phyloP scores from a whole-genome alignment of 2,888 invertebrate species.

The Therioaphis trifolii region DNA sequence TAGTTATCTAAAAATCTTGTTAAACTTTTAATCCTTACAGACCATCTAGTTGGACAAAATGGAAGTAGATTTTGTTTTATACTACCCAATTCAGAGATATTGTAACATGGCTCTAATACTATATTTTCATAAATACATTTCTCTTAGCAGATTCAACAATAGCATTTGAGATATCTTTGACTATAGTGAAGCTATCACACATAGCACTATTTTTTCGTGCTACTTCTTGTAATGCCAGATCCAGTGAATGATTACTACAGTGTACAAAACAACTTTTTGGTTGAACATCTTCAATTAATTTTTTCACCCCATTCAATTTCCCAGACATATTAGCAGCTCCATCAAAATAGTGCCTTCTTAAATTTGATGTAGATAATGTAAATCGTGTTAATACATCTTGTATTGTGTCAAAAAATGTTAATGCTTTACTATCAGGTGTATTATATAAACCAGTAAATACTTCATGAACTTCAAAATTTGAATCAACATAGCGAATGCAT shows the following conservation, averaged over 20 bases:
- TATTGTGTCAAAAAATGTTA: conserved; percentile 17
- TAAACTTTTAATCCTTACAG: conserved; percentile 19
- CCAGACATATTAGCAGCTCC: conserved; percentile 7
- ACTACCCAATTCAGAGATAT: neutral
- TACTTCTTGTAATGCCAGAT: conserved; percentile 38
- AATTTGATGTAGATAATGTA: conserved; percentile 12
- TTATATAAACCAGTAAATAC: conserved; percentile 2
- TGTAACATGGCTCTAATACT: conserved; percentile 12
- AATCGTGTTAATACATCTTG: conserved; percentile 7
- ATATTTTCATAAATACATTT: conserved; percentile 7
- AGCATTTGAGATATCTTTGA: neutral
- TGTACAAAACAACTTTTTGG: conserved; percentile 13
- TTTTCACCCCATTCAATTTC: conserved; percentile 11
- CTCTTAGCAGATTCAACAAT: neutral
- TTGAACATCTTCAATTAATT: neutral
- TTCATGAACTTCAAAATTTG: conserved; percentile 3
- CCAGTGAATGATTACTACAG: conserved; percentile 41
- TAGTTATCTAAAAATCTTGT: conserved; percentile 23
- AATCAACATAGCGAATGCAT: neutral
- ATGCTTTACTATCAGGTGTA: neutral
- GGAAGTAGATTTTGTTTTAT: conserved; percentile 25
- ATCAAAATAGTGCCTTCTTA: conserved; percentile 24
- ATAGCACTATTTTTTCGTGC: neutral
- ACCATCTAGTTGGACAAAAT: conserved; percentile 37
- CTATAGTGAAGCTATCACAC: conserved; percentile 12